phyloP scores from a whole-genome alignment of 2,797 vertebrate genomes.

The Poeciliopsis turneri region DNA sequence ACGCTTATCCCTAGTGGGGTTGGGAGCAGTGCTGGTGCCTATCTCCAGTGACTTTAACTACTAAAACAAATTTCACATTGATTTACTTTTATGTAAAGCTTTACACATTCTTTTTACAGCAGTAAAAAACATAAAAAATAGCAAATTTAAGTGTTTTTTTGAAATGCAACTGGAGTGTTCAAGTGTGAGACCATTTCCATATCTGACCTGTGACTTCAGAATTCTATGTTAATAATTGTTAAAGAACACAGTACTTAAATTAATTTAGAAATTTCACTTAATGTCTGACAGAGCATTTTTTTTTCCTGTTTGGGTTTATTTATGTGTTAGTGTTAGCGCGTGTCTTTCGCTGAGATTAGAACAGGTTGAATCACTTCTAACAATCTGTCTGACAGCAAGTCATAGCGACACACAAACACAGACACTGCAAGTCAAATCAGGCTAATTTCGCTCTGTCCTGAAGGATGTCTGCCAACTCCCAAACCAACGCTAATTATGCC shows the following conservation, averaged over 20 bases:
- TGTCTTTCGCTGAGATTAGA: constrained; percentile 71
- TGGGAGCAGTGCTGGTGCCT: too few species aligned
- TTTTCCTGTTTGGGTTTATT: constrained; percentile 14
- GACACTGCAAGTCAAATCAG: constrained; percentile 32
- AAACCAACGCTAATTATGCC: constrained; percentile 39
- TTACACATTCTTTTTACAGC: neutral
- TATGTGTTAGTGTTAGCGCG: constrained; percentile 7
- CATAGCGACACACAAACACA: constrained; percentile 36
- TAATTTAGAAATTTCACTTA: neutral
- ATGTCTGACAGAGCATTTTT: neutral
- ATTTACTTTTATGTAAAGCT: too few species aligned
- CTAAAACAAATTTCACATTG: too few species aligned
- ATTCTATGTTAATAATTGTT: neutral
- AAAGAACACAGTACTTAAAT: neutral
- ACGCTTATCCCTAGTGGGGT: too few species aligned
- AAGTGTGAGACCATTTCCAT: neutral
- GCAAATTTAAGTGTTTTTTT: neutral
- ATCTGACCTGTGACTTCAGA: neutral
- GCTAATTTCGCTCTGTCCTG: constrained; percentile 27
- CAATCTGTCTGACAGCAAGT: constrained; percentile 70
- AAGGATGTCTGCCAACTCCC: constrained; percentile 26
- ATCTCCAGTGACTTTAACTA: too few species aligned
- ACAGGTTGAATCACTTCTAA: constrained; percentile 76
- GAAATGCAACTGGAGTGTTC: neutral
- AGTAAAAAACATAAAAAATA: neutral